Conservation (phyloP, 1,140 invertebrate species). For the Drosophila parabipectinata region DNA sequence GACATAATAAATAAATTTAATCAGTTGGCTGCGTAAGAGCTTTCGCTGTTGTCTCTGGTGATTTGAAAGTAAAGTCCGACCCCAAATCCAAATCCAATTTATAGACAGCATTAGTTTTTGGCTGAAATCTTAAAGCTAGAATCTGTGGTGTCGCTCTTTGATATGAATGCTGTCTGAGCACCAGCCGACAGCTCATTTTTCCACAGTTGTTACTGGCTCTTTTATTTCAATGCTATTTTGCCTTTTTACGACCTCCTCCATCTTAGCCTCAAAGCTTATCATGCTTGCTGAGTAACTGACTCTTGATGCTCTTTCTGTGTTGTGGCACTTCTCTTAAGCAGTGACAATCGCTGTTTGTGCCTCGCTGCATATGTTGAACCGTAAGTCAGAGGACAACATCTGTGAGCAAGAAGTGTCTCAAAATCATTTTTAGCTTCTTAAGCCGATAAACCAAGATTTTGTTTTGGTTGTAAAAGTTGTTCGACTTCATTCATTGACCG, state of each 20-base stretch:
- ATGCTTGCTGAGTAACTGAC: background rate
- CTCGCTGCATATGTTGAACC: conserved; percentile 12
- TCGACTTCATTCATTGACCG: conserved; percentile 67
- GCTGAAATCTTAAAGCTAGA: conserved; percentile 1
- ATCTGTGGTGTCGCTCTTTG: conserved; percentile 8
- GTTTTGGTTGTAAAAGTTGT: conserved; percentile 18
- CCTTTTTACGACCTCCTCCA: conserved; percentile 7
- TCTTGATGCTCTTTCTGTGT: conserved; percentile 11
- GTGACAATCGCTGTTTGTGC: background rate
- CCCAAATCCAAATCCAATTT: conserved; percentile 39
- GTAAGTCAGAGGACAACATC: conserved; percentile 4
- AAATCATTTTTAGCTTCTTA: conserved; percentile 19
- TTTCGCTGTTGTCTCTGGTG: conserved; percentile 23
- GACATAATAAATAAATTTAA: conserved; percentile 77
- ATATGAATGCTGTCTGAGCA: background rate
- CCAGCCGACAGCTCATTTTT: too few species aligned
- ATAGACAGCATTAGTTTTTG: conserved; percentile 36
- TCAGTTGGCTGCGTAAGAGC: conserved; percentile 49
- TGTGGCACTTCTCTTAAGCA: background rate
- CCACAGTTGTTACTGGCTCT: background rate
- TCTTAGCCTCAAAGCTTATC: conserved; percentile 29
- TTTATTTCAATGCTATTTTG: conserved; percentile 24
- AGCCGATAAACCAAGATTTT: conserved; percentile 16
- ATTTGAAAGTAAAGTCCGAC: conserved; percentile 11
- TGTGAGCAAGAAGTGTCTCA: conserved; percentile 8